Evolutionary conservation across 2,797 vertebrate species (phyloP).

Genomic region (Muraenolepis orangiensis): DNA sequence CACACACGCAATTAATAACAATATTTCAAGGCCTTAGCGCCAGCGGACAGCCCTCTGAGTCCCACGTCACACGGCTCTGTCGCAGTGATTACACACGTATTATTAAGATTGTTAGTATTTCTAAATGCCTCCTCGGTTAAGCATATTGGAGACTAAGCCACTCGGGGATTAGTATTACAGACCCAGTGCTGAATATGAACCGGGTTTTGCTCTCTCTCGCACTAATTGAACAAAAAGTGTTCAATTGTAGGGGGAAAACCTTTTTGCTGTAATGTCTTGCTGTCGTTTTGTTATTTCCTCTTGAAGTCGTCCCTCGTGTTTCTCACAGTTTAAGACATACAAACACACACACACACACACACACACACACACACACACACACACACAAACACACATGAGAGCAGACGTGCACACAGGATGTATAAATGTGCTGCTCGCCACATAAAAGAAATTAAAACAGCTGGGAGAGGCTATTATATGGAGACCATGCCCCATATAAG

Average conservation of each 20-base stretch:
- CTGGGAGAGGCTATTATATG: conserved; percentile 57
- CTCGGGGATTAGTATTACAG: conserved; percentile 61
- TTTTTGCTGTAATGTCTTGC: neutral
- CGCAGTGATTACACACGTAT: conserved; percentile 37
- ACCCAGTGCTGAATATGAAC: conserved; percentile 40
- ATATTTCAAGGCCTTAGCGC: conserved; percentile 1
- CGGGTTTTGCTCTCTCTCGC: neutral
- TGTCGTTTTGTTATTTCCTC: conserved; percentile 6
- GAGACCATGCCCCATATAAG: conserved; percentile 5
- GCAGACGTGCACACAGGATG: neutral
- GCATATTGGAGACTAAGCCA: conserved; percentile 65
- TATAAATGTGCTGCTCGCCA: conserved; percentile 20
- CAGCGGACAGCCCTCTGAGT: conserved; percentile 9
- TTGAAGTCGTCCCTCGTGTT: conserved; percentile 33
- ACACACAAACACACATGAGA: neutral
- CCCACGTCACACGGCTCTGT: conserved; percentile 11
- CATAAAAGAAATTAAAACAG: conserved; percentile 48
- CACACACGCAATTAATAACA: neutral
- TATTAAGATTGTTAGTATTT: conserved; percentile 68
- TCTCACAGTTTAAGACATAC: conserved; percentile 1
- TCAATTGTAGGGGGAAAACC: too few species aligned
- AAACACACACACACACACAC: neutral
- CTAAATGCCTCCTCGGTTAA: conserved; percentile 65
- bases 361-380: neutral
- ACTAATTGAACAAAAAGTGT: too few species aligned